Evolutionary conservation across 2,113 vertebrate species (phyloP), one percentile per base, ranked within the genome.

Genomic region (Oryzias javanicus): DNA sequence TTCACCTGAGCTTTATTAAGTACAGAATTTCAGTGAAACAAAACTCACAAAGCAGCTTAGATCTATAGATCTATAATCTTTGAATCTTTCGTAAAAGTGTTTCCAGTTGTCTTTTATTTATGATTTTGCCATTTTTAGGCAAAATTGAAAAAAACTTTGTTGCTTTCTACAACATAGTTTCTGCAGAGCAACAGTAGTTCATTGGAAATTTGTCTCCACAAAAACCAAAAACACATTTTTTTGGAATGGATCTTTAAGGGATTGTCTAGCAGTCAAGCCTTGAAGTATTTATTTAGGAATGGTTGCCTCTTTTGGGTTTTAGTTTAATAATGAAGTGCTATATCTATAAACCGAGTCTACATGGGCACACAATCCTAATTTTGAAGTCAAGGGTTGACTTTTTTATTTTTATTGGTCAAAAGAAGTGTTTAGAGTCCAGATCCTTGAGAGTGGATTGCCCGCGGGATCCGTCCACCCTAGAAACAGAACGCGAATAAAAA

Each of bases 1-100:
- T 76, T 70, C 85, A 90, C 79, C 79, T 86, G 86, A 78, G 64
- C 67, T 45, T 85, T 49, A 80, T 85, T 85, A 73, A 73, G 68
- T 6, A 52, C 20, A 72, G 79, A 74, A 60, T 85, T 67, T 69
- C 42, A 58, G 74, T 84, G 82, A 86, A 80, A 82, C 72, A 86
- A 86, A 76, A 54, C 53, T 57, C 58, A 85, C 76, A 79, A 80
- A 86, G 57, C 55, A 72, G 18, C 60, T 53, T 46, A 74, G 81
- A 81, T 70, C 72, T 74, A 79, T n/a, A 57, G 49, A 66, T 73
- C 59, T 75, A 61, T 49, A 27, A 6, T 4, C 25, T 27, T 27
- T 5, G 4, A 6, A 27, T 27, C 25, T 27, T 6, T 27, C 5
- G 25, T 27, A 27, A 27, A 27, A 27, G 25, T 27, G 25, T 27